Percentiles rank a stretch among this genome's conserved stretches.
Evolutionary conservation across 2,888 invertebrate genomes (phyloP).

Genomic region (Cosmia pyralina): DNA sequence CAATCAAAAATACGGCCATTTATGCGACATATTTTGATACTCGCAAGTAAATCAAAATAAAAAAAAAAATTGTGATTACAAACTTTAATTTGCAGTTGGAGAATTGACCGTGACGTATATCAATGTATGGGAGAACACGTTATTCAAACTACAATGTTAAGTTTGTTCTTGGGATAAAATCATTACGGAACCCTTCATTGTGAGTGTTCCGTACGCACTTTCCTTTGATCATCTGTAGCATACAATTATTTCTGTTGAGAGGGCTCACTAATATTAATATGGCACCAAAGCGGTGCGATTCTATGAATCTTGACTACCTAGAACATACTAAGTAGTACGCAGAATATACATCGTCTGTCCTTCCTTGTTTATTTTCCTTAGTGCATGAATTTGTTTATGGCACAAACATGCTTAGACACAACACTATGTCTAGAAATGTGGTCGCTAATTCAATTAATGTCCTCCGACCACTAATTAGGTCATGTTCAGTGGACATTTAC

Average conservation of each 20-base stretch:
- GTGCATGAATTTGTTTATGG: constrained; percentile 34
- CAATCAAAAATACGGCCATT: too few relatives aligned
- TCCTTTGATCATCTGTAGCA: neutral
- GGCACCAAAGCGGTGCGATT: neutral
- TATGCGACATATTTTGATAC: too few relatives aligned
- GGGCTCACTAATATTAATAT: neutral
- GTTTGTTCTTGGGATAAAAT: too few relatives aligned
- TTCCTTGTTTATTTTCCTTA: constrained; percentile 15
- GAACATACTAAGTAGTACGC: neutral
- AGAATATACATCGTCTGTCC: neutral
- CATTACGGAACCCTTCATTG: too few relatives aligned
- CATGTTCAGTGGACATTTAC: constrained; percentile 55
- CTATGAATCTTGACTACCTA: neutral
- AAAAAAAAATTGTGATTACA: too few relatives aligned
- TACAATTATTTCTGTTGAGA: neutral
- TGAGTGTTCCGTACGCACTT: too few relatives aligned
- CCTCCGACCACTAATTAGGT: constrained; percentile 46
- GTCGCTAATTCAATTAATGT: constrained; percentile 49
- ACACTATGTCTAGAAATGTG: constrained; percentile 40
- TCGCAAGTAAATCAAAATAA: too few relatives aligned
- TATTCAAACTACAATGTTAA: too few relatives aligned
- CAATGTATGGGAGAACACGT: too few relatives aligned
- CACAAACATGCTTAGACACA: constrained; percentile 33
- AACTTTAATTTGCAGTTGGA: too few relatives aligned
- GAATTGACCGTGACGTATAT: too few relatives aligned